Evolutionary conservation across 1,140 invertebrate species (phyloP), one percentile per base, ranked within the genome.

Genomic region (Spodoptera frugiperda): DNA sequence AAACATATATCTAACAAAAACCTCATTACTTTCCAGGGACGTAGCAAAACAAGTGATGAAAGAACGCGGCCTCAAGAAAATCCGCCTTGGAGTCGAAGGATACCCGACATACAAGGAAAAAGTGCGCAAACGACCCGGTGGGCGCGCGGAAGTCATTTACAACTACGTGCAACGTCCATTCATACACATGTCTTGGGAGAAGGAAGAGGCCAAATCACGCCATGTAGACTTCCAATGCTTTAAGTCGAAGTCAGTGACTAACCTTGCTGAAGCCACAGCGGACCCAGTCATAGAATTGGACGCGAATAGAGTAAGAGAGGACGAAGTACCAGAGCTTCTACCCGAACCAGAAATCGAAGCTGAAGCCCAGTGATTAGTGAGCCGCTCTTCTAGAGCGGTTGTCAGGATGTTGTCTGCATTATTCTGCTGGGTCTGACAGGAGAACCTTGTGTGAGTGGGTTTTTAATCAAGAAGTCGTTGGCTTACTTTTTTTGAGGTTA

Each of bases 61-160:
- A 90, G 99, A 99, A 89, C 95, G 99, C 65, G 99, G 99, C 0
- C 93, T 99, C 46, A 99, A 99, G 92, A 99, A 99, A 90, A 99
- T 99, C 78, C 96, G 99, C n/a, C 95, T 99, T 21, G 99, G 99
- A 9, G 99, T 99, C 72, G 99, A 99, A 95, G 99, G 99, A 0
- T 99, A 99, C 94, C 99, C 99, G 21, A 99, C 99, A 1, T 98
- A 99, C 94, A 99, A 99, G 89, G 99, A 99, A 90, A 99, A 99
- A 90, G 96, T 98, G 0, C 98, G 98, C 88, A 97, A 97, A 86
- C 95, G 99, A 17, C 97, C 98, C 0, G 98, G 98, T 11, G 98
- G 98, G 12, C 95, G 98, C 48, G 97, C 98, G 2, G 98, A 99
- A 95, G 99, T 99, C 0, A 99, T 99, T 78, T 99, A 99, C 94